Percentiles rank a stretch among this genome's conserved stretches.
Evolutionary conservation across 2,888 invertebrate genomes (phyloP).

Genomic region (Baronia brevicornis): DNA sequence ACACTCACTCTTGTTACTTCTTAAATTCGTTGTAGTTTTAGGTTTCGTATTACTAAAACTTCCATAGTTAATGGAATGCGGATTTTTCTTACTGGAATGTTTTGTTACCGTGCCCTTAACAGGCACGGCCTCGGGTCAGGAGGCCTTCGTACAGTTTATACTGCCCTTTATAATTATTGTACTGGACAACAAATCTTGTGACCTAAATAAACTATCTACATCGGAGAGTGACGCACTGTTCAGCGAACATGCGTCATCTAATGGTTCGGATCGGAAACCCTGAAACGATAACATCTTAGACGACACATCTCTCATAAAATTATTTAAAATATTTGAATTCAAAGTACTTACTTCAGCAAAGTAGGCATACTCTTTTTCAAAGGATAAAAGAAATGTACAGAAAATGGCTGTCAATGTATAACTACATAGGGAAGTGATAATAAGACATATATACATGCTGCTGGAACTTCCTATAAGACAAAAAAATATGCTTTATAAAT

Average conservation of each 20-base stretch:
- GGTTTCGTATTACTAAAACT: slow-evolving; percentile 54
- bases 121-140: slow-evolving; percentile 71
- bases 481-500: slow-evolving; percentile 1
- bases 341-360: slow-evolving; percentile 52
- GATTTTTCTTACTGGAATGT: slow-evolving; percentile 28
- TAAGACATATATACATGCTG: slow-evolving; percentile 49
- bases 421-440: slow-evolving; percentile 54
- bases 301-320: background rate
- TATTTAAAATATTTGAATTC: slow-evolving; percentile 4
- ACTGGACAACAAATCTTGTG: slow-evolving; percentile 47
- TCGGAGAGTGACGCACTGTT: slow-evolving; percentile 50
- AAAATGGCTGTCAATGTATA: slow-evolving; percentile 58
- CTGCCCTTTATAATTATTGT: slow-evolving; percentile 55
- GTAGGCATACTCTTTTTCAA: slow-evolving; percentile 63
- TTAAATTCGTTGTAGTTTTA: slow-evolving; percentile 29
- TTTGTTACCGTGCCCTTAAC: slow-evolving; percentile 45
- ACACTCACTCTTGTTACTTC: slow-evolving; percentile 21
- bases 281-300: slow-evolving; percentile 27
- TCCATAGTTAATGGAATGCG: slow-evolving; percentile 45
- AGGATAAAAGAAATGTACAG: slow-evolving; percentile 59
- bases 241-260: slow-evolving; percentile 58
- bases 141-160: slow-evolving; percentile 40
- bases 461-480: slow-evolving; percentile 48
- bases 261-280: slow-evolving; percentile 57
- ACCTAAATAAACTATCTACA: slow-evolving; percentile 49